Base-by-base conservation (phyloP, 2,888 invertebrate genomes). In the Celastrina argiolus region DNA sequence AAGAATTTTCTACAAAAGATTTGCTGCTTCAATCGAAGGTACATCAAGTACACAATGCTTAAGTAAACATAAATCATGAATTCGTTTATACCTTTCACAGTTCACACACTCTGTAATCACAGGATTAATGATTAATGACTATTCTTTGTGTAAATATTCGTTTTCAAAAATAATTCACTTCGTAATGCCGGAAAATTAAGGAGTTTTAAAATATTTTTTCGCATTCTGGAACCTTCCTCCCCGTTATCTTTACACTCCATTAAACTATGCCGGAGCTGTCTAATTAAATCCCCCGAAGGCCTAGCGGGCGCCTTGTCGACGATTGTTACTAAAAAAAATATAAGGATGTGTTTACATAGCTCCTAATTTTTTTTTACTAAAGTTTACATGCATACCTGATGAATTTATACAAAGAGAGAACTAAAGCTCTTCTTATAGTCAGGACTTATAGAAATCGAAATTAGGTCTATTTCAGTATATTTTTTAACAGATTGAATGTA, bases 231-330 rank as follows among this genome's bases (percentile, higher is more conserved):
- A 81, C 80, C 83, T 79, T 81, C 78, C 77, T 79, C 77, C 79
- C 85, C 79, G 80, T 81, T 81, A 78, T 78, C 82, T 83, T 85
- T 78, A 81, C 83, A 80, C 81, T 81, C 84, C 85, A 88, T 88
- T 87, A 81, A 81, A 78, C 80, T 72, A 78, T 74, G 80, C 79
- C 78, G 76, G 78, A 75, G 75, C 74, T 79, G 83, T 83, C 84
- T 86, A 87, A 88, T 88, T 88, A 87, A 84, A 87, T 84, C 83
- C 85, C 84, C 82, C 79, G 75, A 70, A 74, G 78, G 73, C 70
- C 72, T 76, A 75, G 74, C 71, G 71, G 71, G 76, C 71, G 78
- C 79, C 76, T 74, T 75, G 78, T 76, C 74, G 74, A 75, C 75
- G 73, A 77, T 81, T 82, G 82, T 81, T 81, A 74, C 76, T 75